Base-by-base conservation (phyloP, 2,888 invertebrate species). In the Clitarchus hookeri region DNA sequence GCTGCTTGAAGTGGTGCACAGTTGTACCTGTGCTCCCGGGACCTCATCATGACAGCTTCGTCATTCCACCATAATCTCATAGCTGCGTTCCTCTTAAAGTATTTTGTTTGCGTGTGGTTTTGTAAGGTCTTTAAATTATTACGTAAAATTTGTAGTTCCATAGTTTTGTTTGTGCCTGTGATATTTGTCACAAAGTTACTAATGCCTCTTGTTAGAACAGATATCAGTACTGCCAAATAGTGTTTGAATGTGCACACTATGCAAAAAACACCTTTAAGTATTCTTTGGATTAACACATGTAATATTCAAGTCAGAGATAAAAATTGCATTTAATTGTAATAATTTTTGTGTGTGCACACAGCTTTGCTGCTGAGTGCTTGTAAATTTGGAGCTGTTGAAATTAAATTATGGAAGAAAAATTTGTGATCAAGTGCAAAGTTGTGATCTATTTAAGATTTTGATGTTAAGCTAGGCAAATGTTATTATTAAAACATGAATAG, bases 31-130 rank as follows among this genome's bases (percentile, higher is more conserved):
- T 65, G 65, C 48, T 23, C 65, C 36, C 3, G 19, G 16, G 65
- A 65, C 65, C 65, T 65, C 65, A 65, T 65, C 65, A 65, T 65
- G 65, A 65, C 65, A 65, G 65, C 19, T 65, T 65, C 65, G 65
- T 65, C 65, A 65, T 65, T 65, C 65, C 65, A 65, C n/a, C 65
- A 65, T 65, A 65, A 65, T 65, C 65, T 65, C 65, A 65, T 65
- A 6, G n/a, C 65, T 65, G 65, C 65, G 65, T 65, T 65, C 65
- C 65, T 65, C 65, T 65, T 65, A 9, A 23, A 65, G 65, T 65
- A n/a, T 65, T 65, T 65, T 65, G 65, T 65, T 65, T 65, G 65
- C 65, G 65, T n/a, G 65, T 65, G 65, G 65, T 65, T 65, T 65
- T 65, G 23, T 65, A 65, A 65, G 65, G 65, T 65, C 65, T 12